A percentile compares a stretch with the other conserved stretches of the same genome.
These are phyloP conservation scores for Paguma larvata DNA, from an alignment of 2,797 vertebrate genomes.

Conservation along the genomic window DNA sequence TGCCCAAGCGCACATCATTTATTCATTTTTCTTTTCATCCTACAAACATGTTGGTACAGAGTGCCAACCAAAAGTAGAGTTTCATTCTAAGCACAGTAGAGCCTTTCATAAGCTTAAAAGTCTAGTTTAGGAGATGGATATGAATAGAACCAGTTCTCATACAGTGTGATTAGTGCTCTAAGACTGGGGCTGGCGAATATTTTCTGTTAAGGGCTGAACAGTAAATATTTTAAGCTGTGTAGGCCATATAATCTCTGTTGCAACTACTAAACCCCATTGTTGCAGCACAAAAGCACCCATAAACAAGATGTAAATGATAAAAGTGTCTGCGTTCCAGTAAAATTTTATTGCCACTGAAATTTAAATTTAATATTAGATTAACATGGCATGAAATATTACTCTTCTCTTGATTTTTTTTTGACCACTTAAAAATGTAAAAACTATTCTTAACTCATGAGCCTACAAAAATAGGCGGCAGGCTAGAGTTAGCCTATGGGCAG, in stretches of 20 bases:
- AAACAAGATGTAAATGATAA: slow-evolving; percentile 44
- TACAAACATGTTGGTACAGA: neutral
- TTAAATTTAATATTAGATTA: neutral
- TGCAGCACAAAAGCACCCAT: neutral
- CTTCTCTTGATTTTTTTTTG: neutral
- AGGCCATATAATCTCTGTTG: neutral
- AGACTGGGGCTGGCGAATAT: neutral
- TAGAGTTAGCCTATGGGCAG: neutral
- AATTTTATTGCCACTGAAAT: slow-evolving; percentile 25
- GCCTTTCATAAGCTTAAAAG: neutral
- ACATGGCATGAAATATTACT: neutral
- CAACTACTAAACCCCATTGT: neutral
- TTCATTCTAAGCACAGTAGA: neutral
- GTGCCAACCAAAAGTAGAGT: neutral
- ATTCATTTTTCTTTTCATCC: neutral
- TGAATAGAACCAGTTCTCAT: slow-evolving; percentile 39
- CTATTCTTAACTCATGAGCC: neutral
- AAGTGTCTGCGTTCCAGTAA: neutral
- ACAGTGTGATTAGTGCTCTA: neutral
- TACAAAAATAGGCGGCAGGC: neutral
- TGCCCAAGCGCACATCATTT: neutral
- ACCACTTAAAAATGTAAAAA: slow-evolving; percentile 30
- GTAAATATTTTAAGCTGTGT: slow-evolving; percentile 37
- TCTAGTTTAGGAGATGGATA: neutral
- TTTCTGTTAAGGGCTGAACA: slow-evolving; percentile 13